phyloP scores from a whole-genome alignment of 2,888 invertebrate species.

The Drosophila mulleri region DNA sequence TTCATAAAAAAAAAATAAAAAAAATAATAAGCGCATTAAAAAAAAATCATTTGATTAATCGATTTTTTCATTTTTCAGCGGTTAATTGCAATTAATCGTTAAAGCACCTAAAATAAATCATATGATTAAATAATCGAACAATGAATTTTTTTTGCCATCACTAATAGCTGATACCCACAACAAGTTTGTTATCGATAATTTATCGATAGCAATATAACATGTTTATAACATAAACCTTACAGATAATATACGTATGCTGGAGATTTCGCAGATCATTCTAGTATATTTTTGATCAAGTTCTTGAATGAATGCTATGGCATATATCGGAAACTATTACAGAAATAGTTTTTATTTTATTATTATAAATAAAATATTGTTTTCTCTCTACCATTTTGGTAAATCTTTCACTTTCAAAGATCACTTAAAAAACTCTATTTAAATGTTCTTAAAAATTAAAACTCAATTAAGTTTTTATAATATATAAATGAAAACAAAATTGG shows the following conservation, averaged over 20 bases:
- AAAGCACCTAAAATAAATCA: too few relatives aligned
- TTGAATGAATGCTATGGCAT: not conserved
- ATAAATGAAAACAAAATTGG: slow-evolving; percentile 24
- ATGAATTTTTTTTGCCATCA: too few relatives aligned
- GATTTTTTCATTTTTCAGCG: too few relatives aligned
- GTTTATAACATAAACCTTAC: not conserved
- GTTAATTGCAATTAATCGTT: too few relatives aligned
- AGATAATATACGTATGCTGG: not conserved
- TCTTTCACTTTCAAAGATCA: not conserved
- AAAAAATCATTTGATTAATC: too few relatives aligned
- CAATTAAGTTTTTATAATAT: too few relatives aligned
- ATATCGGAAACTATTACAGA: too few relatives aligned
- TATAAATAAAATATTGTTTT: not conserved
- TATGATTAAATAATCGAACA: too few relatives aligned
- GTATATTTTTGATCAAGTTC: not conserved
- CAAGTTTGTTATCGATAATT: not conserved
- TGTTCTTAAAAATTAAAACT: not conserved
- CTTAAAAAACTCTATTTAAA: not conserved
- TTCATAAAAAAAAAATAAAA: too few relatives aligned
- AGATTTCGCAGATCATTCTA: not conserved
- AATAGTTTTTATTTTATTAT: not conserved
- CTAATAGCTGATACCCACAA: not conserved
- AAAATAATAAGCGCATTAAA: too few relatives aligned
- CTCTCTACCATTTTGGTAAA: not conserved
- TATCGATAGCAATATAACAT: not conserved